phyloP scores from a whole-genome alignment of 1,140 invertebrate genomes.

The Euura saliciscinereae region DNA sequence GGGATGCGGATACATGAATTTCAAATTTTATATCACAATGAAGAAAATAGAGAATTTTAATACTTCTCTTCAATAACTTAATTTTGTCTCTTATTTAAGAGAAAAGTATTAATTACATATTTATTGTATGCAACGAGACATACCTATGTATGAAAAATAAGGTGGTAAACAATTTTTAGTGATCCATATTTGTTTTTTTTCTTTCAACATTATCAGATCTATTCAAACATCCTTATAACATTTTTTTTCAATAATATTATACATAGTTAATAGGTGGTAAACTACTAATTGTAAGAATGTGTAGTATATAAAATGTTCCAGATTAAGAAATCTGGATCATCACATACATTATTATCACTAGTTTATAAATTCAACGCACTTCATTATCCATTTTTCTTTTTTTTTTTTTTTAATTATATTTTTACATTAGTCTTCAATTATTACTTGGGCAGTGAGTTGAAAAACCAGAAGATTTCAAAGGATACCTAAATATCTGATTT shows the following conservation, averaged over 20 bases:
- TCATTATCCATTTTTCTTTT: background rate
- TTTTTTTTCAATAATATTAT: background rate
- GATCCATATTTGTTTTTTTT: no score
- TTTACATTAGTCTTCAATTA: background rate
- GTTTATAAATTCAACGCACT: background rate
- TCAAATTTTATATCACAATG: conserved; percentile 1
- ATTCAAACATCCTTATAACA: background rate
- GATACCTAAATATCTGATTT: background rate
- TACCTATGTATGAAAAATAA: background rate
- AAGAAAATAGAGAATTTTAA: background rate
- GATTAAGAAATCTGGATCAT: background rate
- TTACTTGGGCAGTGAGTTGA: background rate
- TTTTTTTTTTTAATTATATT: background rate
- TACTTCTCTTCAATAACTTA: background rate
- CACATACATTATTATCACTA: background rate
- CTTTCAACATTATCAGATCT: conserved; percentile 1
- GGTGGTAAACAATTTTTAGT: no score
- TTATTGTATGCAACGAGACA: background rate
- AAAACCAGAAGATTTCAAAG: no score
- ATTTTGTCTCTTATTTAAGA: background rate
- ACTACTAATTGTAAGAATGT: background rate
- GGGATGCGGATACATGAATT: conserved; percentile 22
- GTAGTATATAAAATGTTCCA: background rate
- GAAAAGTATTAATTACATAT: background rate
- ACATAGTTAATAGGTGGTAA: background rate